Conservation (phyloP, 1,140 invertebrate genomes). For the Zaprionus lachaisei region DNA sequence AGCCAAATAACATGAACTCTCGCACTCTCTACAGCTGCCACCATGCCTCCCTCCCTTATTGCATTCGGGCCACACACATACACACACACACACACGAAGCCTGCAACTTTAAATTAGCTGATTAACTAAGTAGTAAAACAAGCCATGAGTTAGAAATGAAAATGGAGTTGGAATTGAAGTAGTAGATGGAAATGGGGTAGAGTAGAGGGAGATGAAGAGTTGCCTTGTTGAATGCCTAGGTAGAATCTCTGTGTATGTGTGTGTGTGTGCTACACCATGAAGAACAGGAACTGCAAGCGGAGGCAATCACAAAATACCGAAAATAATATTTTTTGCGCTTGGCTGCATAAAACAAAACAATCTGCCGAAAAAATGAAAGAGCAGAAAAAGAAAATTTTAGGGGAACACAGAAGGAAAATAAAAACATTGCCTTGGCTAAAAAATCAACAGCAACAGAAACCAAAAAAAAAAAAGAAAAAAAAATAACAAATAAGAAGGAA, state of each 20-base stretch:
- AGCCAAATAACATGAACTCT: constrained; percentile 4
- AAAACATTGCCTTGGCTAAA: constrained; percentile 55
- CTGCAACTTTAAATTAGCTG: constrained; percentile 76
- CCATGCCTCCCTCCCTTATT: neutral
- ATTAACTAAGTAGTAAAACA: constrained; percentile 79
- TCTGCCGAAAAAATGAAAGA: constrained; percentile 43
- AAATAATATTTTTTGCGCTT: constrained; percentile 78
- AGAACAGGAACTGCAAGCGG: constrained; percentile 56
- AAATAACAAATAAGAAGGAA: constrained; percentile 24
- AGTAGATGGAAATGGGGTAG: constrained; percentile 24
- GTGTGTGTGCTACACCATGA: constrained; percentile 55
- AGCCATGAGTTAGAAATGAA: constrained; percentile 62
- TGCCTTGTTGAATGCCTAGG: constrained; percentile 68
- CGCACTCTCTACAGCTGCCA: neutral
- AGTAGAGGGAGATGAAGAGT: neutral
- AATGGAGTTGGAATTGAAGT: constrained; percentile 21
- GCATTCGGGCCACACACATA: constrained; percentile 17
- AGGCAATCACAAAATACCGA: constrained; percentile 78
- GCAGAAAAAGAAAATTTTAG: constrained; percentile 22
- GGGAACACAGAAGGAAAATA: constrained; percentile 32
- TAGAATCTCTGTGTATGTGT: constrained; percentile 65
- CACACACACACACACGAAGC: constrained; percentile 7
- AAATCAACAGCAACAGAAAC: constrained; percentile 66
- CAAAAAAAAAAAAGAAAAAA: constrained; percentile 48
- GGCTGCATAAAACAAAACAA: constrained; percentile 71